A percentile compares a stretch with the other conserved stretches of the same genome.
Conservation (phyloP, 2,888 invertebrate species). For the Cephonodes hylas region DNA sequence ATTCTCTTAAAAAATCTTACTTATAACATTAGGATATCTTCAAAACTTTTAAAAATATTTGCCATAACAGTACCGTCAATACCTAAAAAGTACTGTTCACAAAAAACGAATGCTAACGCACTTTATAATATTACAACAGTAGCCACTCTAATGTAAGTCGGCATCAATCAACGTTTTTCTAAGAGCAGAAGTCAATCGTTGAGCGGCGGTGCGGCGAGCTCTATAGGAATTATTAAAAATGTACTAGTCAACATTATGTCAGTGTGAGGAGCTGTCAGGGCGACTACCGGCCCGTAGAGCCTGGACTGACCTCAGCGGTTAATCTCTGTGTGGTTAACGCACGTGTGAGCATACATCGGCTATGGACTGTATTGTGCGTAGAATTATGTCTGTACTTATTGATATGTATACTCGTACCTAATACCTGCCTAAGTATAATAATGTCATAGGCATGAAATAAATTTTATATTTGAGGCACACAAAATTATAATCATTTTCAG, state of each 20-base stretch:
- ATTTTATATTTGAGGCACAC: too few relatives aligned
- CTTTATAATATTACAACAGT: constrained; percentile 15
- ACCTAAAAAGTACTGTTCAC: neutral
- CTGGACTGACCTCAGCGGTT: constrained; percentile 41
- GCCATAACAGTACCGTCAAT: neutral
- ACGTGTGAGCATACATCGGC: neutral
- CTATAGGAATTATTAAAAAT: constrained; percentile 57
- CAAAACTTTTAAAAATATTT: too few relatives aligned
- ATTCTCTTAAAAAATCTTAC: too few relatives aligned
- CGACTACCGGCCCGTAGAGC: constrained; percentile 64
- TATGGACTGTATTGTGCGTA: neutral
- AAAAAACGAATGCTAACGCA: constrained; percentile 6
- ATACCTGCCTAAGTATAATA: too few relatives aligned
- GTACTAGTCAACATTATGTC: constrained; percentile 70
- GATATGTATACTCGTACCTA: neutral
- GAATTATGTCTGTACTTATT: neutral
- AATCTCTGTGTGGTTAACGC: constrained; percentile 41
- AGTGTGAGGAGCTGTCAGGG: constrained; percentile 63
- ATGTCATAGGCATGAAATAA: too few relatives aligned
- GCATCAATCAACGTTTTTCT: constrained; percentile 17
- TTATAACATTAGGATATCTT: too few relatives aligned
- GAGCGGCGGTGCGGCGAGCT: constrained; percentile 33
- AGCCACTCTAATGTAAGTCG: constrained; percentile 14
- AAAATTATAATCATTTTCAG: too few relatives aligned
- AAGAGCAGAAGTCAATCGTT: constrained; percentile 34